A percentile compares a stretch with the other conserved stretches of the same genome.
Conservation (phyloP, 2,113 vertebrate species). For the Upupa epops region DNA sequence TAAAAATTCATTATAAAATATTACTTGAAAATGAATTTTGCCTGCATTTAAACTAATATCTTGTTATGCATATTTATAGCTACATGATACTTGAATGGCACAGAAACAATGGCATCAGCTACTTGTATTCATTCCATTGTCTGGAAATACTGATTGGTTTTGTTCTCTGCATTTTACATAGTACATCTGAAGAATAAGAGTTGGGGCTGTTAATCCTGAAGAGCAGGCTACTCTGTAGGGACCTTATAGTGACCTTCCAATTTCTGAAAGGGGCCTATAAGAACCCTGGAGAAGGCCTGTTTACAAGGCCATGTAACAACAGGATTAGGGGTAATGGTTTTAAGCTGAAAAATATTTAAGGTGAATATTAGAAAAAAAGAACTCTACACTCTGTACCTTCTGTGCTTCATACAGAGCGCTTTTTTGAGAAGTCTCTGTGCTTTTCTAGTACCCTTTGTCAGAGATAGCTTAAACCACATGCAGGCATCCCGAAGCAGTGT, state of each 20-base stretch:
- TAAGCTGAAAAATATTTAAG: no score
- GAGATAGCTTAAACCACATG: not conserved
- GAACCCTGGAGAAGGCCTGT: no score
- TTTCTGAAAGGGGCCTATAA: no score
- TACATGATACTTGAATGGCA: constrained; percentile 5
- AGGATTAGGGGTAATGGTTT: no score
- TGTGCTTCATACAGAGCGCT: not conserved
- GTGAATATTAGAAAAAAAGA: no score
- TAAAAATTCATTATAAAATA: not conserved
- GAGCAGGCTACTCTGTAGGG: no score
- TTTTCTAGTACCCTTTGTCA: not conserved
- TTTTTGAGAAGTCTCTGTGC: not conserved
- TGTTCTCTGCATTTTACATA: not conserved
- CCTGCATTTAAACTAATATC: constrained; percentile 35
- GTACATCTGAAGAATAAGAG: not conserved
- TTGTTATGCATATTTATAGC: constrained; percentile 4
- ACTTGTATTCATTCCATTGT: not conserved
- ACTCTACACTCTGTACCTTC: not conserved
- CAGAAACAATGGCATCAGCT: constrained; percentile 10
- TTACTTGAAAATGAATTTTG: constrained; percentile 11
- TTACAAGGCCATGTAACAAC: no score
- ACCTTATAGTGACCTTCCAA: no score
- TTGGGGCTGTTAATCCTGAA: no score
- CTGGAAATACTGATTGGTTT: not conserved
- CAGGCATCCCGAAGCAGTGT: not conserved